A percentile compares a stretch with the other conserved stretches of the same genome.
Conservation (phyloP, 92 coral and sea anemone species). For the Phenganax subtilis region DNA sequence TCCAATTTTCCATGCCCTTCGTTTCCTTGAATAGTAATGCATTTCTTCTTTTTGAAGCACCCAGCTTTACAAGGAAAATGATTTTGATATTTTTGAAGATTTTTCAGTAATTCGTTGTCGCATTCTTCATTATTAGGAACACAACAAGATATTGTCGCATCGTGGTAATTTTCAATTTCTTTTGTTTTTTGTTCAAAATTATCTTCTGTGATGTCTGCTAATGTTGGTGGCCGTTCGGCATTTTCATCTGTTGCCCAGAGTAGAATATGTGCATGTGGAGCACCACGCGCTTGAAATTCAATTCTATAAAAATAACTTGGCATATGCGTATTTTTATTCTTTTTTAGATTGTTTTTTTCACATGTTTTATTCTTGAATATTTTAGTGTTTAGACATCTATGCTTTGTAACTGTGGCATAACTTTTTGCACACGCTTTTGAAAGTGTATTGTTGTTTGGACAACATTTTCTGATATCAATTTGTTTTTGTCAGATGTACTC, state of each 20-base stretch:
- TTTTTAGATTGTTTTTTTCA: not conserved
- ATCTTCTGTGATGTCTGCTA: slow-evolving; percentile 20
- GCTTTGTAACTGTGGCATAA: slow-evolving; percentile 4
- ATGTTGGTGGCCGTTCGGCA: not conserved
- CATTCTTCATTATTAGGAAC: slow-evolving; percentile 4
- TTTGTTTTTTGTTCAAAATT: not conserved
- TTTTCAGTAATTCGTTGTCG: slow-evolving; percentile 2
- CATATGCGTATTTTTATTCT: not conserved
- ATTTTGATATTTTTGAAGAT: slow-evolving; percentile 14
- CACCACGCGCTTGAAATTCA: slow-evolving; percentile 22
- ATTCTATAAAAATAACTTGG: not conserved
- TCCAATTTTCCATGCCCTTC: slow-evolving; percentile 16
- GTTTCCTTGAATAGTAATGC: slow-evolving; percentile 1
- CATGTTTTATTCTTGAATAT: not conserved
- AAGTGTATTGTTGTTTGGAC: slow-evolving; percentile 2
- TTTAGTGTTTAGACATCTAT: not conserved
- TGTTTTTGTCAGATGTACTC: not conserved
- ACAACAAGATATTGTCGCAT: slow-evolving; percentile 7
- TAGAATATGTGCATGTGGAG: slow-evolving; percentile 21
- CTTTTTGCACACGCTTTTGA: not conserved
- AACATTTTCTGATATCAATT: slow-evolving; percentile 6
- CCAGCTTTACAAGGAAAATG: slow-evolving; percentile 21
- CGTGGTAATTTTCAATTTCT: slow-evolving; percentile 19
- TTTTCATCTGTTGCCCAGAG: slow-evolving; percentile 16
- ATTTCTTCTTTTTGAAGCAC: slow-evolving; percentile 12